A percentile compares a stretch with the other conserved stretches of the same genome.
Evolutionary conservation across 1,140 invertebrate species (phyloP).

Genomic region (Drosophila ficusphila): DNA sequence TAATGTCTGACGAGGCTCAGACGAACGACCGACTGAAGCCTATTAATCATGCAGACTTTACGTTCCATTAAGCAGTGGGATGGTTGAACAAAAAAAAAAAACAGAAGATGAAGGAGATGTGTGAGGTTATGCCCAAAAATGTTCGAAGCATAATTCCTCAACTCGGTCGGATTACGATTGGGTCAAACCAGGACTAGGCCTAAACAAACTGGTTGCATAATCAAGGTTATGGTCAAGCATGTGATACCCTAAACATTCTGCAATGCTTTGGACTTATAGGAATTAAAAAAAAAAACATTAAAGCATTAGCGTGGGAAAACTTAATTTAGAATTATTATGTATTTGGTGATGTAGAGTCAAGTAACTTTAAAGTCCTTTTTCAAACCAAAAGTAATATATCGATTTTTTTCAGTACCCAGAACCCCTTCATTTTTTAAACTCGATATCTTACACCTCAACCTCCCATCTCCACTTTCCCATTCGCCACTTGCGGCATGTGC

Average conservation of each 20-base stretch:
- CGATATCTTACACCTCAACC: conserved; percentile 5
- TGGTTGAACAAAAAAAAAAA: neutral
- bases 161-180: conserved; percentile 14
- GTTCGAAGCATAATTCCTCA: conserved; percentile 31
- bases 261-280: neutral
- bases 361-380: too few species aligned
- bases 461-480: conserved; percentile 1
- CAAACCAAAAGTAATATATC: too few species aligned
- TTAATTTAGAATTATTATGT: too few species aligned
- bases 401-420: too few species aligned
- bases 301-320: too few species aligned
- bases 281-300: neutral
- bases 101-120: neutral
- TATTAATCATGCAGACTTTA: conserved; percentile 82
- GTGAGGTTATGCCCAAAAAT: conserved; percentile 5
- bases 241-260: neutral
- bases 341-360: too few species aligned
- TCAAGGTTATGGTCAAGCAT: neutral
- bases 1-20: conserved; percentile 69
- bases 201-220: conserved; percentile 9
- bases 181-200: conserved; percentile 13
- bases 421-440: conserved; percentile 3
- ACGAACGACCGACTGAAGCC: conserved; percentile 67
- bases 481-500: conserved; percentile 22
- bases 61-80: conserved; percentile 72